phyloP scores from a whole-genome alignment of 2,797 vertebrate genomes.

The Platalea minor region DNA sequence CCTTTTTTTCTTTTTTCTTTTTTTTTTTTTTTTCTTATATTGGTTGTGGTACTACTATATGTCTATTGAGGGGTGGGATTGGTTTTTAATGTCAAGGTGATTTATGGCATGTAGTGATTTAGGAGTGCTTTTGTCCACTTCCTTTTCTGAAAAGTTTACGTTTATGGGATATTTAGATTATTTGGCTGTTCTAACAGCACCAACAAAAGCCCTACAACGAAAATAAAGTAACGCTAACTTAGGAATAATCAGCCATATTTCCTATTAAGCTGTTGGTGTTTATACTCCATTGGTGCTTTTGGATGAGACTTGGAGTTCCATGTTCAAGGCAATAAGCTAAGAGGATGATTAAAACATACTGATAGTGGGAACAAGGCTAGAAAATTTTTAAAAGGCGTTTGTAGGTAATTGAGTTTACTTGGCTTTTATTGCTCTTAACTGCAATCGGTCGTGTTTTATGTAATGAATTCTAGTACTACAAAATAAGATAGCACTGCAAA shows the following conservation, averaged over 20 bases:
- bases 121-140: not conserved
- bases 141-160: not conserved
- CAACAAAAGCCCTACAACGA: not conserved
- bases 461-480: not conserved
- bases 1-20: not conserved
- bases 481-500: not conserved
- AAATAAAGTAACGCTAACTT: not conserved
- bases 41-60: not conserved
- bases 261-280: not conserved
- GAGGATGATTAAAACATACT: not conserved
- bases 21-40: not conserved
- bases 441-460: not conserved
- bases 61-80: not conserved
- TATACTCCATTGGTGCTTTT: not conserved
- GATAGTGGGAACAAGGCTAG: not conserved
- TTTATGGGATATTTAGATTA: not conserved
- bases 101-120: not conserved
- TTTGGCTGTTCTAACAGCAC: not conserved
- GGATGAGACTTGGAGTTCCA: not conserved
- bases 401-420: constrained; percentile 5
- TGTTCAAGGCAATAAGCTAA: not conserved
- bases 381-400: not conserved
- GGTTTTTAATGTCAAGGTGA: not conserved
- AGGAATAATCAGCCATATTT: not conserved
- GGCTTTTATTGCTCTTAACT: not conserved